Base-by-base conservation (phyloP, 2,888 invertebrate species). In the Elmis aenea region DNA sequence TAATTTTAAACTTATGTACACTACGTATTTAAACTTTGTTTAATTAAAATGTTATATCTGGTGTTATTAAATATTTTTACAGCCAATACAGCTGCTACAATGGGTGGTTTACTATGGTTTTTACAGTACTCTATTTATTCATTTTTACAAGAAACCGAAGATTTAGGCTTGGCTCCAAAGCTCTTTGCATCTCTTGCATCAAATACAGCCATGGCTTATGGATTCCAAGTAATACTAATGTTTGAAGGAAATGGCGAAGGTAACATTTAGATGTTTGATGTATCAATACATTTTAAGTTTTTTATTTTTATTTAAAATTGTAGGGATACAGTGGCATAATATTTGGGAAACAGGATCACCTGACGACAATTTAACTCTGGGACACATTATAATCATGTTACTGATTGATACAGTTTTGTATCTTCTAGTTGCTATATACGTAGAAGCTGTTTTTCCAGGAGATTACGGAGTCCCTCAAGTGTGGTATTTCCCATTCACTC, bases 361-460 rank as follows among this genome's bases (percentile, higher is more conserved):
- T 2, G 85, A 85, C 49, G 80, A 86, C 40, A 69, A 75, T 23
- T 72, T 89, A 38, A 69, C 79, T 0, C 70, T 89, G 50, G 84
- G 84, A 2, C 73, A 80, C 50, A 74, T 85, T 18, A 69, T 90
- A 25, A 53, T 86, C 1, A 81, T 90, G 73, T 64, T 93, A 53
- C 57, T 81, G n/a, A 44, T 84, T 1, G 84, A 86, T 57, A 69
- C 75, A 5, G 32, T 82, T 0, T 31, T 91, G 1, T 89, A 91
- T 58, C 74, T 87, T 61, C 38, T 83, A 2, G 63, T 92, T 21
- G 83, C 93, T 0, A 69, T 92, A 49, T 95, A 94, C 59, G 68
- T 93, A 13, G 93, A 93, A 64, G 85, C 86, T 48, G 77, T 94
- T 4, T 73, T 81, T 43, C 94, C 94, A 0, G 93, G 93, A 26